Evolutionary conservation across 2,797 vertebrate species (phyloP), one percentile per base, ranked within the genome.

Genomic region (Sardinella longiceps): DNA sequence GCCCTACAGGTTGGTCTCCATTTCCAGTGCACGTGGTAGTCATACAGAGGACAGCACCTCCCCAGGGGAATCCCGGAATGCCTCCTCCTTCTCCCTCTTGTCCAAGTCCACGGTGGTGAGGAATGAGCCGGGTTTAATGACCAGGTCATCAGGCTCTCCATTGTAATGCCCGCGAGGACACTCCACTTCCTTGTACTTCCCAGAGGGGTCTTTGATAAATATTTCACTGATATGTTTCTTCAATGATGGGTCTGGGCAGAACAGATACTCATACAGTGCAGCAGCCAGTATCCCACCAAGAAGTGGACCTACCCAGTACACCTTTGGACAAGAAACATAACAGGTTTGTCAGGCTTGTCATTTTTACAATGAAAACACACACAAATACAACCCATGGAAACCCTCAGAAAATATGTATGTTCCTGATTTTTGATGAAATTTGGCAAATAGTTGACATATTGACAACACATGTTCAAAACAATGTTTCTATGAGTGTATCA

Each of bases 261-360:
- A 98, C 87, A 99, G 94, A 0, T 98, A 98, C 85, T 99, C 97
- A 0, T 99, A 99, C 28, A 98, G 94, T 33, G 94, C 94, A 1
- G 95, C 97, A 0, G 97, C 98, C 23, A 98, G 90, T 84, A 98
- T 91, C 1, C 93, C 98, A 63, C 98, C 98, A 15, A 98, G 93
- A 66, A 98, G 91, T 2, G 98, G 98, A 39, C 98, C 98, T 25
- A 98, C 93, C 98, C 98, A 99, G 88, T 99, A 99, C 2, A 99
- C 94, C 98, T 99, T 87, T 1, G 84, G 85, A 11, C 87, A 82
- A 87, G 89, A 12, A 9, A 43, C n/a, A n/a, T 30, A 33, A 20
- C 87, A 48, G 30, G 1, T n/a, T n/a, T n/a, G n/a, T 6, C 5
- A 60, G 45, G 11, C 20, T n/a, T 23, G 80, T 50, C 3, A 87